Evolutionary conservation across 2,797 vertebrate species (phyloP), one percentile per base, ranked within the genome.

Genomic region (Heliangelus exortis): DNA sequence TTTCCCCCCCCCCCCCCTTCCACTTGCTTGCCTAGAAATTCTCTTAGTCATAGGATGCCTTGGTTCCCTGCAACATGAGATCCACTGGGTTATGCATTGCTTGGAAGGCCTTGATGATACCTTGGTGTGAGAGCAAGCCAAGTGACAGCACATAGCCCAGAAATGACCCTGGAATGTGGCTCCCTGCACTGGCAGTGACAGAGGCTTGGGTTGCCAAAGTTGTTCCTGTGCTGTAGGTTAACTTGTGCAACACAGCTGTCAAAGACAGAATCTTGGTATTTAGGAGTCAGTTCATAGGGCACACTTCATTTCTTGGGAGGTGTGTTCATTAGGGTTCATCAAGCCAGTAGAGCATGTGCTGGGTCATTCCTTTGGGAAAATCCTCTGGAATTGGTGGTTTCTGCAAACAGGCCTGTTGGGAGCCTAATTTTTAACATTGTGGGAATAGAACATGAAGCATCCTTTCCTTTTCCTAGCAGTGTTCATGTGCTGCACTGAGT

Each of bases 401-500:
- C 41, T 80, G 54, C 55, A 47, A 36, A 57, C 34, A 62, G 34
- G 17, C 59, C 51, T 85, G 41, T 55, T 55, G 68, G 22, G 39
- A 85, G 54, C 23, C 69, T 72, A 5, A 31, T 65, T 72, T 67
- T 74, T 65, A 73, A 31, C 54, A 47, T 66, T 22, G 7, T 31
- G 76, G 61, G 73, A 84, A 26, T 2, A 54, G 69, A 75, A 39
- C 28, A n/a, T 55, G 11, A 67, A 68, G 20, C 50, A 82, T 61
- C 45, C 69, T 0, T 62, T 80, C 1, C 1, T 86, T 90, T 76
- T 82, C 48, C 1, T n/a, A 61, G 58, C 50, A 17, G 0, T 33
- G 19, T 31, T 73, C 3, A 0, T 29, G 41, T 54, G 41, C 68
- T 77, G 48, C 22, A 1, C 28, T 0, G 10, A 47, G 20, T 50